phyloP scores from a whole-genome alignment of 2,797 vertebrate species.

The Enteromius radiatus region DNA sequence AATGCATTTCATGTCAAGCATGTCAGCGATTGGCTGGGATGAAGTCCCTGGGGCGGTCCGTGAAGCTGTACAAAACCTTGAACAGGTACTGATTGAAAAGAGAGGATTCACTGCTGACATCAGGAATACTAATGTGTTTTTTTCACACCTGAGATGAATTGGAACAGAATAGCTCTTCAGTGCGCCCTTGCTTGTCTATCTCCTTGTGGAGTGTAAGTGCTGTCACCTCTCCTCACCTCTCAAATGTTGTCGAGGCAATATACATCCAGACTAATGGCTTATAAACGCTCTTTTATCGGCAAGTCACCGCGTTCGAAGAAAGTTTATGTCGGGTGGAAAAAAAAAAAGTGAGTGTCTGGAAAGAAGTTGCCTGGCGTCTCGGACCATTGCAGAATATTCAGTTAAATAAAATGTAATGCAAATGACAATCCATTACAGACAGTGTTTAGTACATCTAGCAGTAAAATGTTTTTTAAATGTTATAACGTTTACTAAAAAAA shows the following conservation, averaged over 20 bases:
- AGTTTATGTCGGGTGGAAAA: not conserved
- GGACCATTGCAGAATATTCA: not conserved
- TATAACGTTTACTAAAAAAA: not conserved
- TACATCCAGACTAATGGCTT: slow-evolving; percentile 56
- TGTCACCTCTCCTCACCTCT: slow-evolving; percentile 50
- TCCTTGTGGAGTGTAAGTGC: slow-evolving; percentile 48
- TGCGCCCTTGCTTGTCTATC: slow-evolving; percentile 42
- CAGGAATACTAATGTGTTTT: slow-evolving; percentile 59
- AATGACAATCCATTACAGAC: not conserved
- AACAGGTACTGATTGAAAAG: slow-evolving; percentile 54
- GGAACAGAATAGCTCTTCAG: slow-evolving; percentile 45
- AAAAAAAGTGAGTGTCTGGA: not conserved
- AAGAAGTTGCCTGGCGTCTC: not conserved
- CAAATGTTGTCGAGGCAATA: slow-evolving; percentile 44
- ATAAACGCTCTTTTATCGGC: slow-evolving; percentile 44
- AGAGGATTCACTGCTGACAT: slow-evolving; percentile 39
- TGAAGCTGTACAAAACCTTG: slow-evolving; percentile 57
- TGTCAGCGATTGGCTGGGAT: slow-evolving; percentile 46
- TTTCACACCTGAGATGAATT: slow-evolving; percentile 51
- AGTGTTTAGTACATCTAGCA: not conserved
- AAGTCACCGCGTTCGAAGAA: not conserved
- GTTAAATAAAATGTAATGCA: not conserved
- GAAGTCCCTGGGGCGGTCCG: slow-evolving; percentile 45
- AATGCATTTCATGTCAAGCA: slow-evolving; percentile 51
- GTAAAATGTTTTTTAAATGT: not conserved